These are phyloP conservation scores for Diplosoma virens DNA, from an alignment of 23 tunicate genomes.

Conservation along the genomic window DNA sequence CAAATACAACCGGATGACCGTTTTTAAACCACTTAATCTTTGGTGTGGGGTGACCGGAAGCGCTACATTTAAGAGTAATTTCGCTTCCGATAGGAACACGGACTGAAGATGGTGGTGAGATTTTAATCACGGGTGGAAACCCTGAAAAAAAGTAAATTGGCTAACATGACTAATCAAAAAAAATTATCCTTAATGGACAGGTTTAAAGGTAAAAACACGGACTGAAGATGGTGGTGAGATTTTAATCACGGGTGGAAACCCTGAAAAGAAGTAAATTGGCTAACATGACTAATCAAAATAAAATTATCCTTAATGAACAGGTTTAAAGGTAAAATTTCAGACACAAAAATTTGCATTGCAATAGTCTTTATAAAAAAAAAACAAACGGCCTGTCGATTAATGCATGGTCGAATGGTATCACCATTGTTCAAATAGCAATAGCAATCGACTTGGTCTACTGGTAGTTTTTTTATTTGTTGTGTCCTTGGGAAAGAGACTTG, in stretches of 20 bases:
- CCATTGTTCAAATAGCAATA: no score
- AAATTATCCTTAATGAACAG: no score
- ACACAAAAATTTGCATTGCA: no score
- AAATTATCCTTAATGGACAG: no score
- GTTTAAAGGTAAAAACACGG: conserved; percentile 7
- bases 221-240: conserved; percentile 34
- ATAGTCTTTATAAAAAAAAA: no score
- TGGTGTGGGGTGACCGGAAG: conserved; percentile 52
- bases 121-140: conserved; percentile 19
- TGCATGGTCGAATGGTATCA: no score
- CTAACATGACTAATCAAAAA: neutral
- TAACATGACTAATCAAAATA: no score
- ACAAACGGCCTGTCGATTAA: no score
- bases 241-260: conserved; percentile 25
- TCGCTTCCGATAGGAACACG: conserved; percentile 25
- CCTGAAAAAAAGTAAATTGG: conserved; percentile 27
- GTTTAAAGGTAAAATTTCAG: no score
- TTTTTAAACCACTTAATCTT: conserved; percentile 60
- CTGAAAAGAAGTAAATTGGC: conserved; percentile 36
- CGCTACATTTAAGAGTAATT: conserved; percentile 35
- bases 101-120: conserved; percentile 32
- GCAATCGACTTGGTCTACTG: no score
- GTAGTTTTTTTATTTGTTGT: no score
- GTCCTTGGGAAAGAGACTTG: no score
- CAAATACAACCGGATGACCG: conserved; percentile 33